phyloP scores from a whole-genome alignment of 2,888 invertebrate species.

The Drosophila demipolita region DNA sequence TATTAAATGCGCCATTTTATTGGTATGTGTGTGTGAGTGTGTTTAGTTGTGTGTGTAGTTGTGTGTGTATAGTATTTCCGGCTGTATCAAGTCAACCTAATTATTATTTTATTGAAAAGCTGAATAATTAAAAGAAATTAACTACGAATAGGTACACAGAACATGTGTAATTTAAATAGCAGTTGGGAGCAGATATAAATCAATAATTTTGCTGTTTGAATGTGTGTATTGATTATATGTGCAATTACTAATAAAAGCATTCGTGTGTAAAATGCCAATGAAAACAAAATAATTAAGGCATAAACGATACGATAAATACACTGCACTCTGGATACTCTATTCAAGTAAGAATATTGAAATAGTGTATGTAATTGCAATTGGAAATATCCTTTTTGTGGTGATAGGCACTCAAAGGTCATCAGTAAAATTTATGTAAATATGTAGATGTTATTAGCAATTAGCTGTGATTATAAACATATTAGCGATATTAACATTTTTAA shows the following conservation, averaged over 20 bases:
- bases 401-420: no score
- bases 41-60: not conserved
- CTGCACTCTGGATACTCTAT: not conserved
- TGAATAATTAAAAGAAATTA: constrained; percentile 76
- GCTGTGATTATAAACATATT: not conserved
- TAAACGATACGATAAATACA: constrained; percentile 26
- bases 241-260: constrained; percentile 67
- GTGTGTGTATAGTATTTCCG: constrained; percentile 63
- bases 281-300: constrained; percentile 40
- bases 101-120: constrained; percentile 68
- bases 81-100: constrained; percentile 59
- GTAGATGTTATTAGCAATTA: no score
- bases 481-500: not conserved
- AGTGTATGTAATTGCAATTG: no score
- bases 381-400: not conserved
- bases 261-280: constrained; percentile 63
- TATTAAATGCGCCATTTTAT: constrained; percentile 35
- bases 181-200: constrained; percentile 4
- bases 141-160: constrained; percentile 33
- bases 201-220: constrained; percentile 36
- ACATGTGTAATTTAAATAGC: constrained; percentile 39
- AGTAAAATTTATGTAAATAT: no score
- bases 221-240: constrained; percentile 22
- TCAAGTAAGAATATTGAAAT: not conserved
- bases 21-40: constrained; percentile 1